These are phyloP conservation scores for Sarcophaga bullata DNA, from an alignment of 1,140 invertebrate genomes.

Conservation along the genomic window DNA sequence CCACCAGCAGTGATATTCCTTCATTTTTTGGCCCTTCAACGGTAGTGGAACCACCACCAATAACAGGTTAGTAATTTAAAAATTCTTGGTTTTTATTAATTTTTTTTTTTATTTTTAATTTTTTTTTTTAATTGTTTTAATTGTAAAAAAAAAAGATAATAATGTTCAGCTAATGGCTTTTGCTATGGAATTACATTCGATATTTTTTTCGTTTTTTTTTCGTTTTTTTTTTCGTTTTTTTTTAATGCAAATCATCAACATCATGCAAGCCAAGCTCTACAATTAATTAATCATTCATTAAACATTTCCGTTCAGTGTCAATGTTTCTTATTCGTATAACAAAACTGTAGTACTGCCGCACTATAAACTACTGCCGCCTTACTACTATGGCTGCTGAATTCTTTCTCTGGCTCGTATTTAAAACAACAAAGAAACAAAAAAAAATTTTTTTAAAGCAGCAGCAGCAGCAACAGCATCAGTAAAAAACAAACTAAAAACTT, in stretches of 20 bases:
- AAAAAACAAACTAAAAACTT: not conserved
- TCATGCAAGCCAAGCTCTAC: slow-evolving; percentile 29
- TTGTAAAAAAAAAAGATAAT: not conserved
- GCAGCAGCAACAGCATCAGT: not conserved
- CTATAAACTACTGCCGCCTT: not conserved
- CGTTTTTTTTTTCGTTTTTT: too few relatives aligned
- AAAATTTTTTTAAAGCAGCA: not conserved
- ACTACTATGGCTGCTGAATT: not conserved
- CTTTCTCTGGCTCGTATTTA: too few relatives aligned
- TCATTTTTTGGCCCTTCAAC: slow-evolving; percentile 81
- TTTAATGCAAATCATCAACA: not conserved
- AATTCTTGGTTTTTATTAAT: not conserved
- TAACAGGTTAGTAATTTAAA: slow-evolving; percentile 76
- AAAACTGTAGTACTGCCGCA: not conserved
- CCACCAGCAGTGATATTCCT: slow-evolving; percentile 80
- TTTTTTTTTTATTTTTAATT: too few relatives aligned
- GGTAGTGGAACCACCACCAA: slow-evolving; percentile 85
- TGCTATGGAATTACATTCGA: not conserved
- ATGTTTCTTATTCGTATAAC: slow-evolving; percentile 52
- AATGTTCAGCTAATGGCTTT: not conserved
- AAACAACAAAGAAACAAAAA: not conserved
- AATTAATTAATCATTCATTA: slow-evolving; percentile 57
- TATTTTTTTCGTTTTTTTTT: too few relatives aligned
- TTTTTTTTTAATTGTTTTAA: too few relatives aligned
- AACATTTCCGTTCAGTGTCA: slow-evolving; percentile 66